Percentiles rank a stretch among this genome's conserved stretches.
Evolutionary conservation across 1,140 invertebrate species (phyloP).

Genomic region (Gonioctena quinquepunctata): DNA sequence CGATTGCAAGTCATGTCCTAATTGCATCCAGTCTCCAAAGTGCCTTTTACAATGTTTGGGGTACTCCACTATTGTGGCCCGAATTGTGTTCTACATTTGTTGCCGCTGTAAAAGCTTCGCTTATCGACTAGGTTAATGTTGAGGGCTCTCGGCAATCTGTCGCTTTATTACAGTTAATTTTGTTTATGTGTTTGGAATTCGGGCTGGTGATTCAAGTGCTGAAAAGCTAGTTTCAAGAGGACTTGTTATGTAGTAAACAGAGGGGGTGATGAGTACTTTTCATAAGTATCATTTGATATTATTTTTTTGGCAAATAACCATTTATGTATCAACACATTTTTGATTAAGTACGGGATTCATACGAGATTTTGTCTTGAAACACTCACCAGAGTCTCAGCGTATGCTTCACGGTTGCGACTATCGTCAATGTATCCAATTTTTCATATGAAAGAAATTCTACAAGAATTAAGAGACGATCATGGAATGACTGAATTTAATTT

Average conservation of each 20-base stretch:
- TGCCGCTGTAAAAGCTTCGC: slow-evolving; percentile 12
- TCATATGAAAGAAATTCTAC: too few species aligned
- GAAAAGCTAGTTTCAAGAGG: background rate
- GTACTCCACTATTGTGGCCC: slow-evolving; percentile 10
- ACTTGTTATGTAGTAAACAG: background rate
- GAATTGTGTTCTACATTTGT: slow-evolving; percentile 24
- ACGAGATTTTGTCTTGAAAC: background rate
- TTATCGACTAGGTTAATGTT: slow-evolving; percentile 14
- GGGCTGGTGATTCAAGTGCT: background rate
- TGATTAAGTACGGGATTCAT: background rate
- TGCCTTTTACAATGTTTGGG: slow-evolving; percentile 9
- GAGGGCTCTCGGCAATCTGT: slow-evolving; percentile 19
- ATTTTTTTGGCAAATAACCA: background rate
- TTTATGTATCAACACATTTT: too few species aligned
- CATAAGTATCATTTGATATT: background rate
- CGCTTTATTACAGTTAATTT: slow-evolving; percentile 15
- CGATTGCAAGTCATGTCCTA: slow-evolving; percentile 39
- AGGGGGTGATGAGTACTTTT: too few species aligned
- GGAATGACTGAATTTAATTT: too few species aligned
- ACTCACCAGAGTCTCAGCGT: too few species aligned
- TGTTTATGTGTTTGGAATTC: slow-evolving; percentile 14
- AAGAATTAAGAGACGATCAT: too few species aligned
- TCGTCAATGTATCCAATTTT: too few species aligned
- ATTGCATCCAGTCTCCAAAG: slow-evolving; percentile 34
- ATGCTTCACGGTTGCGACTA: too few species aligned